Percentiles rank a stretch among this genome's conserved stretches.
Conservation (phyloP, 2,113 vertebrate species). For the Potamarius usumacintae region DNA sequence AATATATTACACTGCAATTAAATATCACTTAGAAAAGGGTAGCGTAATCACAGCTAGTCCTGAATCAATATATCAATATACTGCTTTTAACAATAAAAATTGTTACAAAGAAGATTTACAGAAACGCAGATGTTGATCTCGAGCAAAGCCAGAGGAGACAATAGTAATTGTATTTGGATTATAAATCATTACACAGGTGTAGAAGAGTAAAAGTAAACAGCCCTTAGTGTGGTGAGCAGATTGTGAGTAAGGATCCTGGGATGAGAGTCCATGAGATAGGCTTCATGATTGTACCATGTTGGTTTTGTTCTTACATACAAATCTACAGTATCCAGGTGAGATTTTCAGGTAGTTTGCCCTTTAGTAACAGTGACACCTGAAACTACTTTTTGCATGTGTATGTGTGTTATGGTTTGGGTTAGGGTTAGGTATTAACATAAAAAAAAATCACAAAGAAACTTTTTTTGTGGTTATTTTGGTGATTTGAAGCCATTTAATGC, state of each 20-base stretch:
- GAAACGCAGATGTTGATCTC: neutral
- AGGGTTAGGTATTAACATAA: too few species aligned
- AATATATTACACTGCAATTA: neutral
- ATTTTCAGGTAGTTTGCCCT: neutral
- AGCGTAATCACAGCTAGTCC: neutral
- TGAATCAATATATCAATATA: neutral
- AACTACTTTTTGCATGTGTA: too few species aligned
- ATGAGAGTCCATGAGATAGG: neutral
- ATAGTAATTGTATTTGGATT: neutral
- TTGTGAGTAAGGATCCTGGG: neutral
- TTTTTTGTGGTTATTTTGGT: too few species aligned
- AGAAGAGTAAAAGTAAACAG: neutral
- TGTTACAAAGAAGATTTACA: neutral
- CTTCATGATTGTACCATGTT: neutral
- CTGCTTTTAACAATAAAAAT: neutral
- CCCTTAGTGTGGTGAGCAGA: neutral
- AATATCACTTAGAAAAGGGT: neutral
- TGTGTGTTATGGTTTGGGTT: too few species aligned
- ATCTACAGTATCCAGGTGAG: neutral
- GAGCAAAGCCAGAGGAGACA: neutral
- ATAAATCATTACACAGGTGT: neutral
- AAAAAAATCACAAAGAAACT: too few species aligned
- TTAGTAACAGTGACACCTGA: too few species aligned
- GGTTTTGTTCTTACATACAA: neutral
- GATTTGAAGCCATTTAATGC: too few species aligned